phyloP scores from a whole-genome alignment of 2,888 invertebrate genomes.

The Conus canariensis region DNA sequence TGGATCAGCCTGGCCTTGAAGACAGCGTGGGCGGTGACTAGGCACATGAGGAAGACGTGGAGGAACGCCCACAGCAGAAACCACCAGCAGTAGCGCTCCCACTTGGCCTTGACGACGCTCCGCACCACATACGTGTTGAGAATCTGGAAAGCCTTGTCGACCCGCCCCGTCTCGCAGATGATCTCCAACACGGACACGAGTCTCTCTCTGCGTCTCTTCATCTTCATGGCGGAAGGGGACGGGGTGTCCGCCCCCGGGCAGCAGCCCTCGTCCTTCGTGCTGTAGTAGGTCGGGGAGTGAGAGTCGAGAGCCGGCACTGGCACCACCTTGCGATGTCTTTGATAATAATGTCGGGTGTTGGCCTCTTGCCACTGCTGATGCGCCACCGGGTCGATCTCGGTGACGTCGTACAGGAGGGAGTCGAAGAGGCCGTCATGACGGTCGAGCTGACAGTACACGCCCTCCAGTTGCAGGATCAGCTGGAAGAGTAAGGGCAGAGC shows the following conservation, averaged over 20 bases:
- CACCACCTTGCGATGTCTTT: not conserved
- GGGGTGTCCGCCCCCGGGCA: constrained; percentile 13
- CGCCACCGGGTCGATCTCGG: constrained; percentile 64
- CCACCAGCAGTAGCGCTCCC: constrained; percentile 55
- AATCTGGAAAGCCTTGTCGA: constrained; percentile 58
- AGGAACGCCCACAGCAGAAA: constrained; percentile 60
- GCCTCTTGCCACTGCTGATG: not conserved
- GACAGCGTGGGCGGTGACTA: constrained; percentile 57
- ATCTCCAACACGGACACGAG: constrained; percentile 58
- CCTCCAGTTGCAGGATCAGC: constrained; percentile 57
- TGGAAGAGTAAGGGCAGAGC: constrained; percentile 53
- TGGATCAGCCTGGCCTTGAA: constrained; percentile 38
- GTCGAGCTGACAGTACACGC: constrained; percentile 62
- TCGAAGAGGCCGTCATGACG: constrained; percentile 66
- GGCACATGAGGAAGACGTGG: constrained; percentile 57
- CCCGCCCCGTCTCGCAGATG: constrained; percentile 58
- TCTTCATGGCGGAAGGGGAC: not conserved
- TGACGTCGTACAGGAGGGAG: constrained; percentile 62
- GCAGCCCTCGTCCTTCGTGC: constrained; percentile 4
- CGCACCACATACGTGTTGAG: constrained; percentile 59
- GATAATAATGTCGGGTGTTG: not conserved
- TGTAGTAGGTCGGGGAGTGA: constrained; percentile 23
- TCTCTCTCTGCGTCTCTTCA: not conserved
- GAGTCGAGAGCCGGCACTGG: not conserved
- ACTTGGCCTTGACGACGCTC: constrained; percentile 63